Conservation (phyloP, 2,888 invertebrate genomes). For the Mongoloraphidia duomilia region DNA sequence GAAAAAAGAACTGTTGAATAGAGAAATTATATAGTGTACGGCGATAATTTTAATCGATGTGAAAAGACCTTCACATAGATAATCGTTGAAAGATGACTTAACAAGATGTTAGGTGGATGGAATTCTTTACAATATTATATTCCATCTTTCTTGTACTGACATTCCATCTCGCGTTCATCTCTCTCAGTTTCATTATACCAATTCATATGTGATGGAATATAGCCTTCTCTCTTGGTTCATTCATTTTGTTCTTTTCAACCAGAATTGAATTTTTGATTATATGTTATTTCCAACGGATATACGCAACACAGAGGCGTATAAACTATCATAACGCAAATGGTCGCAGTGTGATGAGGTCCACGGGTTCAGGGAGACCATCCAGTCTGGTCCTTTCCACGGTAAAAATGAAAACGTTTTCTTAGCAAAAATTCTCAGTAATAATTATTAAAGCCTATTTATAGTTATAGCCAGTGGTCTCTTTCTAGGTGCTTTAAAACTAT, state of each 20-base stretch:
- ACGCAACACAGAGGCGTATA: too few relatives aligned
- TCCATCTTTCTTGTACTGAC: slow-evolving; percentile 19
- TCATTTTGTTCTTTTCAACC: not conserved
- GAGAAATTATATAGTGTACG: not conserved
- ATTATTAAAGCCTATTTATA: too few relatives aligned
- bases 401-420: too few relatives aligned
- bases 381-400: too few relatives aligned
- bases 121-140: slow-evolving; percentile 27
- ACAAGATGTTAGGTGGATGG: slow-evolving; percentile 26
- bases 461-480: too few relatives aligned
- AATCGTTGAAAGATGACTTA: slow-evolving; percentile 26
- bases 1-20: too few relatives aligned
- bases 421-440: too few relatives aligned
- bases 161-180: slow-evolving; percentile 11
- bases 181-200: slow-evolving; percentile 30
- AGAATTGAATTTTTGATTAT: not conserved
- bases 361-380: too few relatives aligned
- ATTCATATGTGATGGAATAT: slow-evolving; percentile 24
- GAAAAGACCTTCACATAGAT: slow-evolving; percentile 20
- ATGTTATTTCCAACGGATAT: not conserved
- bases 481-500: too few relatives aligned
- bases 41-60: slow-evolving; percentile 15
- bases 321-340: too few relatives aligned
- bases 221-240: not conserved
- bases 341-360: too few relatives aligned